These are phyloP conservation scores for Chymomyza fuscimana DNA, from an alignment of 2,888 invertebrate species.

Conservation along the genomic window DNA sequence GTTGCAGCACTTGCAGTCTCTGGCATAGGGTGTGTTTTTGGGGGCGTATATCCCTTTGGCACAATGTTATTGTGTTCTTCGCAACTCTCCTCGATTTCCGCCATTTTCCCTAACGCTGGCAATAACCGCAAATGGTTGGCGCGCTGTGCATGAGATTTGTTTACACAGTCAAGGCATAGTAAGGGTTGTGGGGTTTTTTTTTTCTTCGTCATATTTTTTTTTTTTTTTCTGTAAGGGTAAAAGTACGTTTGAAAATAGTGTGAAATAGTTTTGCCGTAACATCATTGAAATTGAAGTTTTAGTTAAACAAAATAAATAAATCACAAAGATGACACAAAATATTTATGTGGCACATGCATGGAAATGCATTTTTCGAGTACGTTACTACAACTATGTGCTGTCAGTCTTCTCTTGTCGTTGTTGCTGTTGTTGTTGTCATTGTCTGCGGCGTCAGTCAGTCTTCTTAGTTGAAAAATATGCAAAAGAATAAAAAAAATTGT, in stretches of 20 bases:
- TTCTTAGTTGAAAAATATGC: conserved; percentile 9
- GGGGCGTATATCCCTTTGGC: conserved; percentile 18
- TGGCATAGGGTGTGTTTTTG: conserved; percentile 15
- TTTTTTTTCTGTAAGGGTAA: not conserved
- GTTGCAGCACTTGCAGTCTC: conserved; percentile 24
- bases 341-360: not conserved
- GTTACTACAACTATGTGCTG: not conserved
- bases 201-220: not conserved
- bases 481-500: conserved; percentile 8
- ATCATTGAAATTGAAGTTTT: conserved; percentile 34
- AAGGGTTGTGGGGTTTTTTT: not conserved
- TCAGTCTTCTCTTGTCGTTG: not conserved
- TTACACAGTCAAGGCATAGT: conserved; percentile 29
- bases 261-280: conserved; percentile 27
- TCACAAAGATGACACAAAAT: not conserved
- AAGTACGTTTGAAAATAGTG: conserved; percentile 41
- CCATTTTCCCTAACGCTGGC: conserved; percentile 27
- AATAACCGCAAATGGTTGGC: conserved; percentile 56
- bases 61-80: conserved; percentile 54
- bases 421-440: not conserved
- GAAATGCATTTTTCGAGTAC: not conserved
- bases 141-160: conserved; percentile 40
- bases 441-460: conserved; percentile 12
- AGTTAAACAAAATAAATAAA: conserved; percentile 50
- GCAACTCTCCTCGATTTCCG: conserved; percentile 9